Evolutionary conservation across 2,888 invertebrate species (phyloP), one percentile per base, ranked within the genome.

Genomic region (Ectemnius lituratus): DNA sequence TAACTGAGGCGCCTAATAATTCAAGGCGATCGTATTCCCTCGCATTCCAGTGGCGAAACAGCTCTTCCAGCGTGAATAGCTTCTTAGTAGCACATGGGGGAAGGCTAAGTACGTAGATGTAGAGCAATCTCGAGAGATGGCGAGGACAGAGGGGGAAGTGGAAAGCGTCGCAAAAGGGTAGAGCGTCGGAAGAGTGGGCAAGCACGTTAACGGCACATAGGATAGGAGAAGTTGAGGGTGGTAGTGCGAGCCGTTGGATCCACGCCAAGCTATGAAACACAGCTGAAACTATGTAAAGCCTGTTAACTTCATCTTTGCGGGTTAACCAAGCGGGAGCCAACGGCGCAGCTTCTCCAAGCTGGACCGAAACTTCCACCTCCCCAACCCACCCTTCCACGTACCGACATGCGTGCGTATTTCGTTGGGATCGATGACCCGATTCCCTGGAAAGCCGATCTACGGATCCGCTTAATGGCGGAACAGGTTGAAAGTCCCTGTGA

Each of bases 251-350:
- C 60, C 70, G 62, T 84, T 86, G 88, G 88, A 86, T 66, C 78
- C 65, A 75, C 73, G 89, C 89, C 89, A 89, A 79, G 79, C 78
- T 79, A 79, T 78, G 86, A 87, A 88, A 88, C 88, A 89, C 88
- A 89, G 86, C 86, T 80, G 74, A 73, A 88, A 88, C 88, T 88
- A 87, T 85, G 84, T 78, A 79, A 85, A 83, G 81, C 84, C 76
- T 72, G 84, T 80, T 83, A 87, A 87, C 84, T 87, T 87, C 83
- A 84, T 85, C 84, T 84, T 83, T 79, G 67, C 75, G 72, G 85
- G 83, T 86, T 85, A 86, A 86, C 86, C 85, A 83, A 82, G 73
- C 81, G 82, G 73, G 81, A 37, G 37, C 37, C 70, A 61, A 57
- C 57, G 62, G 18, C 45, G 8, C 62, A 20, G 47, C 46, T 11